Conservation (phyloP, 2,113 vertebrate genomes). For the Raja brachyura region DNA sequence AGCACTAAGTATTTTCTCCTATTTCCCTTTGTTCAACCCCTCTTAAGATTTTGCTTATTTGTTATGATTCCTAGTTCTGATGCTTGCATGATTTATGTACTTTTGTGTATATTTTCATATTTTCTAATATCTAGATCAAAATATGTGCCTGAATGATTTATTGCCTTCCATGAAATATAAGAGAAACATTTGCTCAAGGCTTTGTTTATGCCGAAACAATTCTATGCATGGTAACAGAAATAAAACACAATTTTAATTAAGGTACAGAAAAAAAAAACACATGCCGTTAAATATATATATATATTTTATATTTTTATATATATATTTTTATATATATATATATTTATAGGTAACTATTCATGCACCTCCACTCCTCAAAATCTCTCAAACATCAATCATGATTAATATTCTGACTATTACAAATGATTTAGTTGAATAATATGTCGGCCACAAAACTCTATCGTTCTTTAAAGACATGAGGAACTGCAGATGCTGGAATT, state of each 20-base stretch:
- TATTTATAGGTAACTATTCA: too few relatives aligned
- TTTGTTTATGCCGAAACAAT: neutral
- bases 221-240: neutral
- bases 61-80: neutral
- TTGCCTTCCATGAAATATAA: neutral
- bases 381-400: too few relatives aligned
- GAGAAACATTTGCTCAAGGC: neutral
- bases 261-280: neutral
- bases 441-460: too few relatives aligned
- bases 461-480: too few relatives aligned
- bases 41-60: neutral
- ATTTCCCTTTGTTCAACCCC: neutral
- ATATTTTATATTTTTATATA: too few relatives aligned
- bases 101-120: neutral
- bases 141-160: neutral
- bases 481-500: too few relatives aligned
- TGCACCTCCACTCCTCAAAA: too few relatives aligned
- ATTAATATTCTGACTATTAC: too few relatives aligned
- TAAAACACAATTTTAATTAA: neutral
- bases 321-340: too few relatives aligned
- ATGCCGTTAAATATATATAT: too few relatives aligned
- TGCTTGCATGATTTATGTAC: neutral
- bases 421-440: too few relatives aligned
- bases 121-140: neutral
- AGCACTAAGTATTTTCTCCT: neutral